These are phyloP conservation scores for Melolontha melolontha DNA, from an alignment of 2,888 invertebrate species.

Conservation along the genomic window DNA sequence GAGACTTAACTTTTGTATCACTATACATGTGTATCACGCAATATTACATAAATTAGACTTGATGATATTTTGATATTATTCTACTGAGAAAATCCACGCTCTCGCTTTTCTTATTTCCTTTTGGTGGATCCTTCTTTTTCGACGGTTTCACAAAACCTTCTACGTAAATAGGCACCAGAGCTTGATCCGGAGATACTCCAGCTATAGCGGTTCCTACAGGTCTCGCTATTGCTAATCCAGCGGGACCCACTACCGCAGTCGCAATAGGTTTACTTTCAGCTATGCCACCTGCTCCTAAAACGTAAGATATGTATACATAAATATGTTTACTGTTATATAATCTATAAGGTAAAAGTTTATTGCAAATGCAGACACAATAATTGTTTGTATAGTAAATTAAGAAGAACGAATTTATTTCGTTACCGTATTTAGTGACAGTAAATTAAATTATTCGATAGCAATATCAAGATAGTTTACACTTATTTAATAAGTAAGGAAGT, in stretches of 20 bases:
- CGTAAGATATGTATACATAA: constrained; percentile 33
- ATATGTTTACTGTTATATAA: background rate
- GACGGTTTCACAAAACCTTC: constrained; percentile 52
- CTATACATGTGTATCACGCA: background rate
- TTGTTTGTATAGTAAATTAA: background rate
- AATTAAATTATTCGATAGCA: constrained; percentile 7
- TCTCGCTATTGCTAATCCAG: constrained; percentile 77
- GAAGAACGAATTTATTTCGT: too few species aligned
- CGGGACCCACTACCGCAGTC: constrained; percentile 77
- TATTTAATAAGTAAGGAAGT: constrained; percentile 34
- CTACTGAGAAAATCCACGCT: constrained; percentile 57
- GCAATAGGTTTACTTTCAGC: constrained; percentile 80
- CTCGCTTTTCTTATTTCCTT: constrained; percentile 40
- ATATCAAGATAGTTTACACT: too few species aligned
- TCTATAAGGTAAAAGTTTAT: background rate
- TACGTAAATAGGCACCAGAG: constrained; percentile 60
- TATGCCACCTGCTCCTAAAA: constrained; percentile 75
- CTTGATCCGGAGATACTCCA: constrained; percentile 71
- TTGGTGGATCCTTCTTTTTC: constrained; percentile 47
- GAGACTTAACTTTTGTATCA: too few species aligned
- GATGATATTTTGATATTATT: constrained; percentile 62
- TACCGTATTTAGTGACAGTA: too few species aligned
- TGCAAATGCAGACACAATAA: background rate
- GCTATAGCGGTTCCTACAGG: constrained; percentile 83
- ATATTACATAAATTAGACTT: constrained; percentile 41